Base-by-base conservation (phyloP, 2,113 vertebrate species). In the Malurus cyaneus region DNA sequence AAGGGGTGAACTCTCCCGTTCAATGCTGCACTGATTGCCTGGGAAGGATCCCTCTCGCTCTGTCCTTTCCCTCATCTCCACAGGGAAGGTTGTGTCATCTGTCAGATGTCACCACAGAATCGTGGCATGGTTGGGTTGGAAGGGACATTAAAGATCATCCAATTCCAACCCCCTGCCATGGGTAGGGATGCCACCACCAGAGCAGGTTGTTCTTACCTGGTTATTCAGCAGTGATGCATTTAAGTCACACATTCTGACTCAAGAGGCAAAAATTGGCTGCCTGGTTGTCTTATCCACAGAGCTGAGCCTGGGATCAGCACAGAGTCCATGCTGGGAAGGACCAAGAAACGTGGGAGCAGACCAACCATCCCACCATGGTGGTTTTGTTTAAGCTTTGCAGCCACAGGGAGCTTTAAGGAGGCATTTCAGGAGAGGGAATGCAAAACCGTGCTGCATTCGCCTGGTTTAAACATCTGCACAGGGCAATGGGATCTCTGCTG, bases 121-220 rank as follows among this genome's bases (percentile, higher is more conserved):
- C 0, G 0, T 41, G 39, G 46, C 29, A 39, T 67, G 39, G 28
- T 60, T 74, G 61, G 23, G 28, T 47, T 29, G 57, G 46, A 74
- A 81, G 53, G 12, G 15, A n/a, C 13, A 16, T 89, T 67, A 31
- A 46, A 53, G 16, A 53, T n/a, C 6, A 29, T 12, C 19, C 74
- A 24, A 28, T 46, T 34, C 46, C 53, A 53, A 12, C 1, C 7
- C 32, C 23, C 12, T 59, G 21, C 7, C 1, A 0, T 32, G 26
- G 52, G 23, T 18, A 57, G 50, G 18, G 26, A 50, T 57, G 32
- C 18, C 44, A 59, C 12, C 44, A n/a, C 16, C n/a, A 3, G 16
- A 41, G 11, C 39, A 41, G 16, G 6, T 31, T 53, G 11, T 16
- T 70, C 14, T 31, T 42, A 20, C 5, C 72, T 50, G 29, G 13